These are phyloP conservation scores for Mareca penelope DNA, from an alignment of 2,797 vertebrate species.

Conservation along the genomic window DNA sequence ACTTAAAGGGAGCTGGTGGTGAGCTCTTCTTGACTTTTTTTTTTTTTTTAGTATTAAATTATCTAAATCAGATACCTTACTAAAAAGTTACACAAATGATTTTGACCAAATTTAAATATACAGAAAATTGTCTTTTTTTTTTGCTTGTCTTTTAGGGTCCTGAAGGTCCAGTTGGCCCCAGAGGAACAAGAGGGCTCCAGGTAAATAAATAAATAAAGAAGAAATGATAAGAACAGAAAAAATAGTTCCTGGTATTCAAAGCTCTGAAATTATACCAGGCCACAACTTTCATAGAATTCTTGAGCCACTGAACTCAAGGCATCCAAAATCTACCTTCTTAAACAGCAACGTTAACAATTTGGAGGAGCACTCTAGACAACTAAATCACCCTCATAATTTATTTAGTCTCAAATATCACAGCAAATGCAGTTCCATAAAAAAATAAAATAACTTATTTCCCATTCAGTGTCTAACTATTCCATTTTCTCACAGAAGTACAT, in stretches of 20 bases:
- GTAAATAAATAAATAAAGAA: constrained; percentile 52
- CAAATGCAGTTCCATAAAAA: neutral
- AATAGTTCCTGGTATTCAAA: neutral
- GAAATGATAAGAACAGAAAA: neutral
- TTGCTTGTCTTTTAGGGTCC: constrained; percentile 80
- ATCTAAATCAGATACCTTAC: neutral
- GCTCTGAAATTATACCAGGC: neutral
- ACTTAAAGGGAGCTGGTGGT: neutral
- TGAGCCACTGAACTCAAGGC: neutral
- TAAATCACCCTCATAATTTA: neutral
- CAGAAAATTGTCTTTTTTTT: neutral
- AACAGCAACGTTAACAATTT: neutral
- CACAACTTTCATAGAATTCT: neutral
- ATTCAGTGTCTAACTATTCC: neutral
- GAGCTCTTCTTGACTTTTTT: neutral
- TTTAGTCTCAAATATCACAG: neutral
- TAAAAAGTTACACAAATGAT: neutral
- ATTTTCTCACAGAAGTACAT: neutral
- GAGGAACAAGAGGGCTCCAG: constrained; percentile 87
- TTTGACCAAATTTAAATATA: neutral
- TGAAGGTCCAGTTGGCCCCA: constrained; percentile 84
- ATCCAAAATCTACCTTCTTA: neutral
- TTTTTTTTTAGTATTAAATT: neutral
- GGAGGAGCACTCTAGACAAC: neutral
- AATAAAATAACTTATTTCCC: neutral